A percentile compares a stretch with the other conserved stretches of the same genome.
Conservation (phyloP, 2,888 invertebrate genomes). For the Charanyca ferruginea region DNA sequence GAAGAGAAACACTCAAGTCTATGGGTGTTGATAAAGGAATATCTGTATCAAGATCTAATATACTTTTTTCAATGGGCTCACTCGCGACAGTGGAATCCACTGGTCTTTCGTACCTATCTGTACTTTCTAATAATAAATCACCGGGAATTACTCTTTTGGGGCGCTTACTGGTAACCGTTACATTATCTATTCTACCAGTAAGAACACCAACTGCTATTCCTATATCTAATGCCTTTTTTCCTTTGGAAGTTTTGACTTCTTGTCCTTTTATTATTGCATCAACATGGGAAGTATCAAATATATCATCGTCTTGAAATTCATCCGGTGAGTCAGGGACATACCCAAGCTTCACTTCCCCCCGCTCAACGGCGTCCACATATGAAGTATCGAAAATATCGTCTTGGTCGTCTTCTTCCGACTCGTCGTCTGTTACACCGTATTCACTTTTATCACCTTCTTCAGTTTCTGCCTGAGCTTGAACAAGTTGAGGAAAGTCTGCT, state of each 20-base stretch:
- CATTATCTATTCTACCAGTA: constrained; percentile 95
- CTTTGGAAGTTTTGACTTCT: constrained; percentile 92
- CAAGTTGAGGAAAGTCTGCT: constrained; percentile 86
- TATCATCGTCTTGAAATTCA: constrained; percentile 92
- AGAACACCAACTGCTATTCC: constrained; percentile 97
- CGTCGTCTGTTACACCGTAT: constrained; percentile 93
- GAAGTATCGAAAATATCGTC: constrained; percentile 97
- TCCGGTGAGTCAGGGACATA: constrained; percentile 97
- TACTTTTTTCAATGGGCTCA: constrained; percentile 93
- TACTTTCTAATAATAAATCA: constrained; percentile 93
- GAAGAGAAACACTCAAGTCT: constrained; percentile 93
- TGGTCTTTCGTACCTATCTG: constrained; percentile 78
- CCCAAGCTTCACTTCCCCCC: constrained; percentile 96
- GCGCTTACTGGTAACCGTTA: constrained; percentile 91
- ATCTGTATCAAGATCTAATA: constrained; percentile 94
- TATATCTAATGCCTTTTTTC: constrained; percentile 95
- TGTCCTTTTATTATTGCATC: constrained; percentile 95
- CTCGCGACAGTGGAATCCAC: constrained; percentile 78
- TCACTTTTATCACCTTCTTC: constrained; percentile 89
- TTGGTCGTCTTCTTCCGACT: constrained; percentile 93
- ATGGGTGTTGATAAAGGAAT: constrained; percentile 93
- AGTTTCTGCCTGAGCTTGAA: constrained; percentile 72
- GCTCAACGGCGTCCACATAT: constrained; percentile 96
- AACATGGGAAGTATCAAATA: constrained; percentile 97
- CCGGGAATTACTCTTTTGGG: constrained; percentile 92